Evolutionary conservation across 1,140 invertebrate genomes (phyloP), one percentile per base, ranked within the genome.

Genomic region (Drosophila ercepeae): DNA sequence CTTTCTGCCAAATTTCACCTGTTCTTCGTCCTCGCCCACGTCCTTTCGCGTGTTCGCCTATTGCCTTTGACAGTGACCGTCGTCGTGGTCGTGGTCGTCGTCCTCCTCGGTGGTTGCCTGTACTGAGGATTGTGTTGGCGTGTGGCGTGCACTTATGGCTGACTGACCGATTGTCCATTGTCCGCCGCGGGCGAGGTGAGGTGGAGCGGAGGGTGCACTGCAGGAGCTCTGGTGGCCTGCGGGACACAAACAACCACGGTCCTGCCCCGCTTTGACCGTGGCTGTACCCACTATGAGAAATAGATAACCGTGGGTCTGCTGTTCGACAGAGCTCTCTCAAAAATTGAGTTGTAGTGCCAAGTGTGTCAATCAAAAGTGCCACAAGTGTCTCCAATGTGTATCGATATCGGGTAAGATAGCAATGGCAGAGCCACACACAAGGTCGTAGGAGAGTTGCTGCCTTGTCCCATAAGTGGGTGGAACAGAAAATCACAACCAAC

Each of bases 31-130:
- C 34, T 45, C 45, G 51, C 14, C 46, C 23, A 5, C 58, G 63
- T 67, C 48, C 63, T 44, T 54, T 73, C 41, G 57, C 57, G 49
- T 61, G 49, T 29, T 23, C 45, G 16, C 16, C 55, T 32, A 36
- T 69, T 68, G 78, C 69, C 69, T 63, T 78, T 82, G 78, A 83
- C 78, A 82, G 61, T 82, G 78, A 82, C 78, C 78, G 69, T 61
- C 46, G 48, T 23, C 42, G 57, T 36, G 52, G 57, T 51, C 70
- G 36, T 46, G 52, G 57, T 51, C 70, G 36, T 46, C 39, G 52
- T 46, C 39, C 14, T 42, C 29, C 39, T 49, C 19, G 36, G 21
- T 57, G 34, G 59, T 36, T 41, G n/a, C 46, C 18, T n/a, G 68
- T 23, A 36, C 18, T 29, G 14, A 32, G 42, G 41, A 19, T 25